Evolutionary conservation across 1,140 invertebrate genomes (phyloP).

Genomic region (Drosophila gunungcola): DNA sequence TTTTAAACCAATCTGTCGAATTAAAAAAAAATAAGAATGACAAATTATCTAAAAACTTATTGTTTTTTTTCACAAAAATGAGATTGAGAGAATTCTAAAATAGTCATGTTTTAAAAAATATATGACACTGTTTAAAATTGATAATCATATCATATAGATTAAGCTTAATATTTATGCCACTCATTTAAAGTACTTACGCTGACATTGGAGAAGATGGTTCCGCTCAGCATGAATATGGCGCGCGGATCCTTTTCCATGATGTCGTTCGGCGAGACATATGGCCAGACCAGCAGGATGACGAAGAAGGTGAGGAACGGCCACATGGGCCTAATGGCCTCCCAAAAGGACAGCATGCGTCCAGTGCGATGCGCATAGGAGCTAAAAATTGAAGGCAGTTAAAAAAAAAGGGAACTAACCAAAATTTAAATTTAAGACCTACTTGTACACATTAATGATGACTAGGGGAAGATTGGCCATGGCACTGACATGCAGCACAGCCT

Average conservation of each 20-base stretch:
- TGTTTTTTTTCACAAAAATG: too few relatives aligned
- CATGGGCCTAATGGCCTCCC: slow-evolving; percentile 93
- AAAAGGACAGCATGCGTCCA: slow-evolving; percentile 91
- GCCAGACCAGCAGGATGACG: slow-evolving; percentile 91
- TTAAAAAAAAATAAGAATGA: not conserved
- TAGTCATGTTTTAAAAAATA: too few relatives aligned
- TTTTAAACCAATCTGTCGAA: not conserved
- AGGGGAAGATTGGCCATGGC: slow-evolving; percentile 94
- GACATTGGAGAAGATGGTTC: slow-evolving; percentile 97
- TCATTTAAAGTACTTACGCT: slow-evolving; percentile 90
- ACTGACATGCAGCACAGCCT: slow-evolving; percentile 93
- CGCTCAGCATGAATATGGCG: slow-evolving; percentile 92
- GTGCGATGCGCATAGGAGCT: slow-evolving; percentile 92
- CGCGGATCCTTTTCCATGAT: slow-evolving; percentile 93
- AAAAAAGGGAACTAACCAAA: not conserved
- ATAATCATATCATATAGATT: too few relatives aligned
- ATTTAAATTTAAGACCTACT: slow-evolving; percentile 86
- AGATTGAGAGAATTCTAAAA: too few relatives aligned
- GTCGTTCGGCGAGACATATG: slow-evolving; percentile 89
- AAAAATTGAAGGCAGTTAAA: not conserved
- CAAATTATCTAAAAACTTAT: too few relatives aligned
- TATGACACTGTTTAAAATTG: too few relatives aligned
- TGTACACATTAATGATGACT: slow-evolving; percentile 94
- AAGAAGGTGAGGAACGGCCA: slow-evolving; percentile 92
- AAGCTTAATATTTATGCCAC: too few relatives aligned